Base-by-base conservation (phyloP, 2,113 vertebrate species). In the Balaeniceps rex region DNA sequence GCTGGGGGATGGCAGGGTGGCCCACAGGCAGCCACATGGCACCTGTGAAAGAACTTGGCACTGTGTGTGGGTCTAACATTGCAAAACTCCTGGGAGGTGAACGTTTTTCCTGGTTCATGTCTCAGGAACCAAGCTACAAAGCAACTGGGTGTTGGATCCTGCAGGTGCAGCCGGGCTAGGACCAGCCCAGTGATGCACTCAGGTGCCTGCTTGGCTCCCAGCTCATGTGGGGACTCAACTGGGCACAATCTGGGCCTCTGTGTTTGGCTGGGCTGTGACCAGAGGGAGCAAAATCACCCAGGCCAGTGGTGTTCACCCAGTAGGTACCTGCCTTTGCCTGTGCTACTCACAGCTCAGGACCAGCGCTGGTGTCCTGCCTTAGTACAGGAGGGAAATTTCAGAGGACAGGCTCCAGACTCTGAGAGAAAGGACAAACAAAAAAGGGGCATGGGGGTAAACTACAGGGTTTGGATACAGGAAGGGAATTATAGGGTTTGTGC, bases 141-240 rank as follows among this genome's bases (percentile, higher is more conserved):
- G 54, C 2, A 0, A 63, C 6, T 1, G 2, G 6, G 15, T 57
- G 11, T 11, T 38, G 69, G 24, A 31, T 26, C 40, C 52, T 61
- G 49, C 36, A 52, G 14, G 14, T 44, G 31, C 47, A 68, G 18
- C 25, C 6, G 8, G 38, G 22, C 44, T 71, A 46, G 24, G 36
- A 49, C 47, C 40, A 36, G 57, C 3, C 23, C 38, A 21, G 54
- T 5, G 47, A 38, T n/a, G 31, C 2, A 8, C 31, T 29, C 63
- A 19, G 31, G 18, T 46, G 15, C 21, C 44, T 38, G 44, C 34
- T 34, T 33, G 31, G 17, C 55, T 52, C 52, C 38, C 22, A 17
- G 44, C 23, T 89, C 12, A 14, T 46, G 9, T 13, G 8, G 9
- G 7, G 42, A 15, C 61, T 38, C 44, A 5, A 0, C 0, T 3